Evolutionary conservation across 92 coral and sea anemone genomes (phyloP), one percentile per base, ranked within the genome.

Genomic region (Nematostella vectensis): DNA sequence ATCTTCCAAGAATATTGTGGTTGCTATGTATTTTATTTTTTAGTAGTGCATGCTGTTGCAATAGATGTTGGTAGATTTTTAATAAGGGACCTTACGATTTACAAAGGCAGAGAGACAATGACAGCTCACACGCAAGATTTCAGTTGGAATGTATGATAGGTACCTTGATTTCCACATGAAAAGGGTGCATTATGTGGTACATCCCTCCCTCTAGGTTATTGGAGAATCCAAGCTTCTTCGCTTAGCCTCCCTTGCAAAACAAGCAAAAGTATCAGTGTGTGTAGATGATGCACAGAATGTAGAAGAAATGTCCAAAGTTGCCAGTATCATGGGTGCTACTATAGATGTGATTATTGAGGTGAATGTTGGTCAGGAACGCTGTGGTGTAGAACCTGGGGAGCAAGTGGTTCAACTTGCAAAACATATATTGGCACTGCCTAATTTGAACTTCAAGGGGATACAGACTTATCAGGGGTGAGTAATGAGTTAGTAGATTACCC

Each of bases 401-500:
- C 67, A 71, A 15, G 83, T 66, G 0, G 83, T 69, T 8, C 42
- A 25, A 25, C 58, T 76, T 36, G 83, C 83, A 26, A 69, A 76
- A 58, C 37, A 50, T 42, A 59, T 76, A 16, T 24, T 24, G 29
- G 29, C 61, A 6, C 52, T 61, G 16, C 77, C 83, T 11, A 47
- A 69, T 47, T 39, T 76, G 15, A 59, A 50, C 48, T 60, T 76
- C 15, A 69, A 29, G 42, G 83, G 83, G n/a, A 61, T 76, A 54
- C 83, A 76, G 57, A 71, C 83, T 1, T 76, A 76, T 52, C 83
- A 76, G 25, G 83, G 83, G 82, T 75, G 25, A 48, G 76, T n/a
- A 16, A 6, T 33, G 40, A 33, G 12, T 15, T 48, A n/a, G n/a
- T 36, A 8, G 22, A 1, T 10, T 4, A 3, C 15, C 20, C 2